Evolutionary conservation across 2,888 invertebrate species (phyloP), one percentile per base, ranked within the genome.

Genomic region (Phortica okadai): DNA sequence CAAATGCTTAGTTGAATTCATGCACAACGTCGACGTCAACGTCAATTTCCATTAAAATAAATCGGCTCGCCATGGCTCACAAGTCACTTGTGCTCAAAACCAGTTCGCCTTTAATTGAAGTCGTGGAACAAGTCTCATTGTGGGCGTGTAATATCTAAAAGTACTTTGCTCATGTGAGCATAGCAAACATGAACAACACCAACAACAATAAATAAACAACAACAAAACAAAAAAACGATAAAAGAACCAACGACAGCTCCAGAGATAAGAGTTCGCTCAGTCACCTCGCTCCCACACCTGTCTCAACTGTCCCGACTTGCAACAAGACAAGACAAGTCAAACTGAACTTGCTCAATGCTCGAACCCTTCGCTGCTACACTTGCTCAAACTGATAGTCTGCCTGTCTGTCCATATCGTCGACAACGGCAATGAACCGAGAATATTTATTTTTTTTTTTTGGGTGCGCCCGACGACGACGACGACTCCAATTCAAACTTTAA

Each of bases 41-140:
- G 76, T 83, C 83, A 87, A 85, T 87, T 84, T 82, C 85, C 80
- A 85, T 87, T 85, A 86, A 80, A 81, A 80, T 81, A 86, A 85
- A 67, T 67, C 42, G 74, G 41, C 77, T 79, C 77, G 44, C 62
- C 45, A 62, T 66, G 73, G 67, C n/a, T 64, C 56, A 44, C 25
- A 69, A 69, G 16, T 59, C 8, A 16, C 7, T 45, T 69, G 45
- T 45, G 69, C 50, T 69, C 45, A 69, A 45, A 69, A 69, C 45
- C 69, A 69, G 62, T 62, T 69, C 69, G 45, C 42, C 69, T 41
- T 42, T 14, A 42, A 66, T 42, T 66, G 42, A 66, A 66, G n/a
- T 41, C 69, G 21, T 16, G 50, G 50, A 11, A 50, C 50, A 50
- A 50, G 69, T 16, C 45, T 50, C n/a, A 7, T 21, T 16, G 66